phyloP scores from a whole-genome alignment of 2,888 invertebrate genomes.

The Stenodema calcarata region DNA sequence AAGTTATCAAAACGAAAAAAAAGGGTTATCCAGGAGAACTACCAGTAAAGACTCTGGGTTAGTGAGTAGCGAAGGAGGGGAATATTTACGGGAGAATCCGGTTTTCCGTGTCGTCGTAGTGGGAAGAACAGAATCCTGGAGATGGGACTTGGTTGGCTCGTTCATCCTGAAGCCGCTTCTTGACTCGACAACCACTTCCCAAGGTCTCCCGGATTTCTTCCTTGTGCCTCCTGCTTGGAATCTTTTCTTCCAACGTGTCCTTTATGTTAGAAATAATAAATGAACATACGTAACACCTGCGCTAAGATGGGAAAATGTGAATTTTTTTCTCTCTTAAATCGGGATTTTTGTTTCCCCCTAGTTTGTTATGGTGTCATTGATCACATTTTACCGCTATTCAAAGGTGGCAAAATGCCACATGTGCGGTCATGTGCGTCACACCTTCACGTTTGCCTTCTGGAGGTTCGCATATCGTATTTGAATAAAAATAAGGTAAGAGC shows the following conservation, averaged over 20 bases:
- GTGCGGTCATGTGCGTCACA: no score
- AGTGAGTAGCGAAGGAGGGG: not conserved
- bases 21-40: not conserved
- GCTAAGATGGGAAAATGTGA: no score
- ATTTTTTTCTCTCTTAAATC: no score
- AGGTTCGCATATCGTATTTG: no score
- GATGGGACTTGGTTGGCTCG: not conserved
- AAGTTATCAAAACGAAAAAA: not conserved
- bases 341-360: no score
- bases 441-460: no score
- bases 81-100: not conserved
- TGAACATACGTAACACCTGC: no score
- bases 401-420: no score
- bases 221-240: not conserved
- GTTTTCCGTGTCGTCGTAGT: not conserved
- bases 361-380: no score
- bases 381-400: no score
- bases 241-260: not conserved
- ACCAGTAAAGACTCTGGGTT: constrained; percentile 11
- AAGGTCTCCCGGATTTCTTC: not conserved
- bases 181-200: not conserved
- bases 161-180: not conserved
- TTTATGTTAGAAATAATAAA: no score
- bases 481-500: no score
- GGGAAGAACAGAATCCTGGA: not conserved